A percentile compares a stretch with the other conserved stretches of the same genome.
phyloP scores from a whole-genome alignment of 2,113 vertebrate genomes.

The Cathartes aura region DNA sequence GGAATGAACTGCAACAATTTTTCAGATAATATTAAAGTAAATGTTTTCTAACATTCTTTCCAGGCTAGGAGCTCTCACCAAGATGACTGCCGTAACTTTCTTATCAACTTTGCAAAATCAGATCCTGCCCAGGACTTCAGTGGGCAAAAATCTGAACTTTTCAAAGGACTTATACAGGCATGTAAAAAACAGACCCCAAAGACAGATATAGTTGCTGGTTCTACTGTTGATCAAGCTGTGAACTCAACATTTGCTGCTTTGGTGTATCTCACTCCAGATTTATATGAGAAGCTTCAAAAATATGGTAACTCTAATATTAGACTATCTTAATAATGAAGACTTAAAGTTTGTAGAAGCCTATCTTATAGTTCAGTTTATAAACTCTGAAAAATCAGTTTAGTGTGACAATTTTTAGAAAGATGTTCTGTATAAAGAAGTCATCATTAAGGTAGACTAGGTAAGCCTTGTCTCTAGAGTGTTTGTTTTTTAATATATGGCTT shows the following conservation, averaged over 20 bases:
- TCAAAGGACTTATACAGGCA: slow-evolving; percentile 86
- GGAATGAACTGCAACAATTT: neutral
- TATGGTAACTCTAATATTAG: slow-evolving; percentile 88
- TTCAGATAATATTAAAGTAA: neutral
- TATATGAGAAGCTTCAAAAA: slow-evolving; percentile 86
- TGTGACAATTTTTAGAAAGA: neutral
- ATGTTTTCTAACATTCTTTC: neutral
- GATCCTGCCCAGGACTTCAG: slow-evolving; percentile 86
- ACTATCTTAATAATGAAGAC: slow-evolving; percentile 74
- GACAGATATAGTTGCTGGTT: slow-evolving; percentile 88
- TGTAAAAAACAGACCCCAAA: slow-evolving; percentile 90
- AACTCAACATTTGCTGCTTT: slow-evolving; percentile 96
- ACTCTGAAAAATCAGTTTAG: neutral
- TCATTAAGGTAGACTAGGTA: neutral
- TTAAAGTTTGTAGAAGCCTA: slow-evolving; percentile 53
- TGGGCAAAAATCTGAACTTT: slow-evolving; percentile 86
- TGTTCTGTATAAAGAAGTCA: neutral
- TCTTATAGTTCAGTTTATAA: slow-evolving; percentile 31
- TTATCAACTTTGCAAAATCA: slow-evolving; percentile 90
- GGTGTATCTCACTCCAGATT: slow-evolving; percentile 93
- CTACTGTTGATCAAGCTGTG: slow-evolving; percentile 93
- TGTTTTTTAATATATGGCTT: neutral
- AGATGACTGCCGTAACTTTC: slow-evolving; percentile 82
- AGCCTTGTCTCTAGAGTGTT: neutral
- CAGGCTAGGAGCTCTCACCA: slow-evolving; percentile 77